Evolutionary conservation across 2,888 invertebrate genomes (phyloP), one percentile per base, ranked within the genome.

Genomic region (Meteorus colon): DNA sequence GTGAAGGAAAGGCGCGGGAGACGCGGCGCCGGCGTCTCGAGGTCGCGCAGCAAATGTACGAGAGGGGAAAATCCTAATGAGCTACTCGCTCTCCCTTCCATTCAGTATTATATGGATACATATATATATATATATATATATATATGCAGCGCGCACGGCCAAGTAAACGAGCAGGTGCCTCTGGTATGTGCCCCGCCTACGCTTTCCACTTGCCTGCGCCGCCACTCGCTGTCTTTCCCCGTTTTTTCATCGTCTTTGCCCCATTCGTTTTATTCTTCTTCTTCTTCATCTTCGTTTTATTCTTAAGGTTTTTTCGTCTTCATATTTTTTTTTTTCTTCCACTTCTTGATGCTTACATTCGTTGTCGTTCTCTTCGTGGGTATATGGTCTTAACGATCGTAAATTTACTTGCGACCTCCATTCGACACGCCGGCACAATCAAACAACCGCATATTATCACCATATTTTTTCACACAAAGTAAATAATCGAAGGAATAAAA

Each of bases 111-210:
- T n/a, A 19, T 16, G 37, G 1, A 4, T 37, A 70, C 41, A 60
- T 70, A 34, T 41, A 71, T 27, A 12, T 60, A 60, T 70, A 34
- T 41, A 71, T 27, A 12, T 60, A 8, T 59, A 34, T 70, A 59
- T 70, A 6, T 45, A 37, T 62, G 59, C 62, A 27, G 45, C 19
- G 59, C 59, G 48, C 74, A 41, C 65, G 19, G 82, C 81, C 82
- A 84, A 82, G 84, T 83, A 85, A 85, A 84, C 84, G 85, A 86
- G 86, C 86, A 87, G 87, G 87, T 87, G 87, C 86, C 84, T 85
- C 82, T 85, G 86, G 86, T 86, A 87, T 86, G 86, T 81, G 84
- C 84, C 83, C 86, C 87, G 86, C 87, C 87, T 85, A 87, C 87
- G 86, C 86, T 85, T 84, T 84, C 83, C 81, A 83, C 83, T 83